Conservation (phyloP, 2,888 invertebrate genomes). For the Parapristionchus giblindavisi region DNA sequence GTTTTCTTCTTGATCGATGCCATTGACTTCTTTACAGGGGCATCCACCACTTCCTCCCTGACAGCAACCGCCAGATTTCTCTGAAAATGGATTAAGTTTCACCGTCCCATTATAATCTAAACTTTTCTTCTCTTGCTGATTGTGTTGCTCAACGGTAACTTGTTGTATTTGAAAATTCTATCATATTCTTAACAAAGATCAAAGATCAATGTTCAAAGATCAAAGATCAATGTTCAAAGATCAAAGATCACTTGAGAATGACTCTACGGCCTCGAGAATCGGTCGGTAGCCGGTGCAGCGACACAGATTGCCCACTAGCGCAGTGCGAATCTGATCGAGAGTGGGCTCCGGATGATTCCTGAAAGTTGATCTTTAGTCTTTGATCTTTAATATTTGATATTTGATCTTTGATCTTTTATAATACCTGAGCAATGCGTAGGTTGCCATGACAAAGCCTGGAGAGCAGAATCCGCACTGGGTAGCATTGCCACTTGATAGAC, state of each 20-base stretch:
- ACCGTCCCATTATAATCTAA: too few relatives aligned
- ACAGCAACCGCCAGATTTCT: constrained; percentile 19
- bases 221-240: too few relatives aligned
- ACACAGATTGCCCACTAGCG: constrained; percentile 78
- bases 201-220: too few relatives aligned
- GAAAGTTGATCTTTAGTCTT: constrained; percentile 69
- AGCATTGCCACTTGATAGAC: constrained; percentile 42
- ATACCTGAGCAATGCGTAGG: constrained; percentile 51
- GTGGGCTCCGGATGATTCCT: constrained; percentile 79
- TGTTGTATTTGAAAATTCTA: too few relatives aligned
- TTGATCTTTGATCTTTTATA: background rate
- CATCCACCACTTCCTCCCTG: constrained; percentile 30
- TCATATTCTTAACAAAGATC: too few relatives aligned
- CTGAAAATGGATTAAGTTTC: background rate
- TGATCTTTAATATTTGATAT: background rate
- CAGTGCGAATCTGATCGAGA: constrained; percentile 46
- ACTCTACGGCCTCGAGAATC: constrained; percentile 85
- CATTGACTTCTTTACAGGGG: constrained; percentile 38
- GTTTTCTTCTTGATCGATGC: too few relatives aligned
- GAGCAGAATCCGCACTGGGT: constrained; percentile 82
- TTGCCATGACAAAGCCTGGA: constrained; percentile 76
- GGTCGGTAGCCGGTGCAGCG: constrained; percentile 92
- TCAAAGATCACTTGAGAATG: constrained; percentile 48
- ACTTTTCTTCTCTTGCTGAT: too few relatives aligned
- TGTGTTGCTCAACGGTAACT: too few relatives aligned